These are phyloP conservation scores for Trachelus tabidus DNA, from an alignment of 2,888 invertebrate genomes.

Conservation along the genomic window DNA sequence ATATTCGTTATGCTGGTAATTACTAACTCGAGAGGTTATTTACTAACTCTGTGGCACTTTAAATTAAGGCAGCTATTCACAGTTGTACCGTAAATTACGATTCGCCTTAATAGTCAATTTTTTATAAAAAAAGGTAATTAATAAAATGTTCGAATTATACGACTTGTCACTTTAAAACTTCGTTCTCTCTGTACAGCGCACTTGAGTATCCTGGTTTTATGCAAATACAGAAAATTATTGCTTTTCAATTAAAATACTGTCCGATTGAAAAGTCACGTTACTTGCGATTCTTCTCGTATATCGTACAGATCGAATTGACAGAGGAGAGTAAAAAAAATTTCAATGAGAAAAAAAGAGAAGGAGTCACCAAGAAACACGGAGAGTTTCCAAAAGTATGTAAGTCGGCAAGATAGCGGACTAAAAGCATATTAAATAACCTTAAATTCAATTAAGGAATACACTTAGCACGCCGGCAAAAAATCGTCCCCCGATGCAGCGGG, in stretches of 20 bases:
- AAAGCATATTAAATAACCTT: slow-evolving; percentile 60
- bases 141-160: neutral
- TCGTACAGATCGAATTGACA: neutral
- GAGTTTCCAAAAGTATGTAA: slow-evolving; percentile 39
- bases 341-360: neutral
- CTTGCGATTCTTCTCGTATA: neutral
- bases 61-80: slow-evolving; percentile 44
- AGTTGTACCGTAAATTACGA: slow-evolving; percentile 43
- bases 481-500: slow-evolving; percentile 41
- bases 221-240: neutral
- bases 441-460: slow-evolving; percentile 62
- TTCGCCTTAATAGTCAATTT: neutral
- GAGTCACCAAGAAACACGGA: neutral
- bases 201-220: neutral
- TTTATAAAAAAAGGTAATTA: neutral
- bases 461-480: slow-evolving; percentile 51
- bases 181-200: neutral
- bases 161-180: neutral
- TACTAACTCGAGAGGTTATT: slow-evolving; percentile 41
- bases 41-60: slow-evolving; percentile 39
- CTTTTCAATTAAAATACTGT: neutral
- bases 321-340: neutral
- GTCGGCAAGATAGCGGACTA: slow-evolving; percentile 37
- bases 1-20: slow-evolving; percentile 32
- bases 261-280: neutral